Conservation (phyloP, 2,888 invertebrate genomes). For the Amiota mariae region DNA sequence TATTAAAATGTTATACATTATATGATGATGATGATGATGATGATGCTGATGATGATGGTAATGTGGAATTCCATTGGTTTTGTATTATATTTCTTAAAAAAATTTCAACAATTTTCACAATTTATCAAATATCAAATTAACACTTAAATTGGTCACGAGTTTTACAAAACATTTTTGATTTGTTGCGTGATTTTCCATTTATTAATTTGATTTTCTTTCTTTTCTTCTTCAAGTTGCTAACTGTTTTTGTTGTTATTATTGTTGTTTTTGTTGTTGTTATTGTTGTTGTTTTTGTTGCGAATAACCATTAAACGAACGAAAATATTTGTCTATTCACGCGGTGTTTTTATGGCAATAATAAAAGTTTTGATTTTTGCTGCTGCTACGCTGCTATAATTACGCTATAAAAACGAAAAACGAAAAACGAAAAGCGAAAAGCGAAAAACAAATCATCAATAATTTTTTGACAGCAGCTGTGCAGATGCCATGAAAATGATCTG, state of each 20-base stretch:
- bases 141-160: constrained; percentile 8
- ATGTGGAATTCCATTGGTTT: neutral
- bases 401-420: neutral
- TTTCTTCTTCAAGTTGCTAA: neutral
- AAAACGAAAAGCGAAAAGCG: neutral
- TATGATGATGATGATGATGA: no score
- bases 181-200: neutral
- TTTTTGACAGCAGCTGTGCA: no score
- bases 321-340: no score
- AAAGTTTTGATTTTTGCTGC: neutral
- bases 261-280: neutral
- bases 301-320: neutral
- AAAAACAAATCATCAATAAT: neutral
- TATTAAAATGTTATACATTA: no score
- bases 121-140: constrained; percentile 9
- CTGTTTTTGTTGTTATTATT: neutral
- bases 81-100: neutral
- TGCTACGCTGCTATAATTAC: neutral
- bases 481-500: no score
- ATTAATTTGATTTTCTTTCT: neutral
- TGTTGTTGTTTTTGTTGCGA: neutral
- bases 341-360: no score
- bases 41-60: no score
- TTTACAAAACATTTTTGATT: constrained; percentile 7
- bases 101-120: neutral